Base-by-base conservation (phyloP, 1,140 invertebrate species). In the Episyrphus balteatus region DNA sequence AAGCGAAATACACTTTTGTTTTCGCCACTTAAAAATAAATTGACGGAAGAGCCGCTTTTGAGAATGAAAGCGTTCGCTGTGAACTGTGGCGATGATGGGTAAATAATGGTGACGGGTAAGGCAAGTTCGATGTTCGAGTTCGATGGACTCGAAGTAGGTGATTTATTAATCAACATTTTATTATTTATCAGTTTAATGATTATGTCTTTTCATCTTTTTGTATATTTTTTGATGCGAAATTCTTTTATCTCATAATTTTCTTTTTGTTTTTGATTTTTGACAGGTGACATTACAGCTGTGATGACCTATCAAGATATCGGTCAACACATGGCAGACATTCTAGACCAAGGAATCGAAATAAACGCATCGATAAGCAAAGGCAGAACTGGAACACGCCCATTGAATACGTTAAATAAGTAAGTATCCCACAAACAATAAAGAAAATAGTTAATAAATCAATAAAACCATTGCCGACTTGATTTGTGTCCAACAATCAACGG, bases 221-320 rank as follows among this genome's bases (percentile, higher is more conserved):
- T 26, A 26, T 26, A 43, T 7, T n/a, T 26, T 17, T 12, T 19
- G 26, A 30, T 43, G 46, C 48, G 18, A 45, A 47, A 53, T 47
- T 47, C 56, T 56, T 55, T 21, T 63, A 67, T 15, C 37, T 48
- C 11, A 41, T 18, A 39, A 17, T 26, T 26, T 42, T 42, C 18
- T 44, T 12, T 46, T 40, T 51, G 49, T 43, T 36, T 70, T 26
- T 26, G 21, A 3, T 5, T 26, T 26, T 26, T 26, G 21, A 26
- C 21, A 84, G 82, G 80, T 51, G 80, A 84, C 62, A 83, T 87
- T 47, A 83, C 83, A 37, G 80, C 85, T 8, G 77, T 89, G 34
- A 85, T 87, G 67, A 87, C 84, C 3, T 80, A 76, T 63, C 79
- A 82, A 59, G 77, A 77, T 68, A 83, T 86, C 57, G 86, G 86